These are phyloP conservation scores for Dendronephthya gigantea DNA, from an alignment of 64 coral and sea anemone species.

Conservation along the genomic window DNA sequence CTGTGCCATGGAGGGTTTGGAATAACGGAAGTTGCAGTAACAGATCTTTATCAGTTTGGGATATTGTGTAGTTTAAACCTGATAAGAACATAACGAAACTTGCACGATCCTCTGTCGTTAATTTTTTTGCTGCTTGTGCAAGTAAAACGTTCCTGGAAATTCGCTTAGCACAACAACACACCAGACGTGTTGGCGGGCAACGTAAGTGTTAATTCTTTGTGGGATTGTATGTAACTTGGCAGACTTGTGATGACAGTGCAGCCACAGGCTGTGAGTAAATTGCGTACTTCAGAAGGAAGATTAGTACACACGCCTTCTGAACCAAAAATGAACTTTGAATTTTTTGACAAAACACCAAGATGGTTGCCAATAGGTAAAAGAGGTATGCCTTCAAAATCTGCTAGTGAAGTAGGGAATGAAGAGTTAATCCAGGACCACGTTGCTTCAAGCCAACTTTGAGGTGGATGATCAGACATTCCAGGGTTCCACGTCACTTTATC, in stretches of 20 bases:
- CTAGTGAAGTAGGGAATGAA: not conserved
- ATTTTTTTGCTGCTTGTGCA: not conserved
- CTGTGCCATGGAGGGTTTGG: slow-evolving; percentile 21
- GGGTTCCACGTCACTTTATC: not conserved
- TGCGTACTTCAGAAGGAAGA: not conserved
- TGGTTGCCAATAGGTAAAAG: not conserved
- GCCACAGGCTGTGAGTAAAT: not conserved
- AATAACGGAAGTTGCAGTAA: not conserved
- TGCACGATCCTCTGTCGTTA: not conserved
- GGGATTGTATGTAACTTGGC: not conserved
- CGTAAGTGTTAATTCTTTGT: not conserved
- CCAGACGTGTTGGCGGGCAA: not conserved
- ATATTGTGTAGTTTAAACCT: not conserved
- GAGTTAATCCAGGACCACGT: not conserved
- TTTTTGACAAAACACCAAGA: not conserved
- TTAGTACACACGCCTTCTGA: not conserved
- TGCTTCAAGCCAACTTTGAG: not conserved
- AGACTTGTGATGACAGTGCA: not conserved
- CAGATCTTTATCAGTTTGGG: not conserved
- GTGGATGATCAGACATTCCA: not conserved
- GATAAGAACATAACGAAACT: not conserved
- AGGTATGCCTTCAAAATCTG: not conserved
- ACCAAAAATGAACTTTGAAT: slow-evolving; percentile 1
- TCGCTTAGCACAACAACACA: not conserved
- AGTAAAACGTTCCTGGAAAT: not conserved